These are phyloP conservation scores for Sula dactylatra DNA, from an alignment of 2,113 vertebrate species.

Conservation along the genomic window DNA sequence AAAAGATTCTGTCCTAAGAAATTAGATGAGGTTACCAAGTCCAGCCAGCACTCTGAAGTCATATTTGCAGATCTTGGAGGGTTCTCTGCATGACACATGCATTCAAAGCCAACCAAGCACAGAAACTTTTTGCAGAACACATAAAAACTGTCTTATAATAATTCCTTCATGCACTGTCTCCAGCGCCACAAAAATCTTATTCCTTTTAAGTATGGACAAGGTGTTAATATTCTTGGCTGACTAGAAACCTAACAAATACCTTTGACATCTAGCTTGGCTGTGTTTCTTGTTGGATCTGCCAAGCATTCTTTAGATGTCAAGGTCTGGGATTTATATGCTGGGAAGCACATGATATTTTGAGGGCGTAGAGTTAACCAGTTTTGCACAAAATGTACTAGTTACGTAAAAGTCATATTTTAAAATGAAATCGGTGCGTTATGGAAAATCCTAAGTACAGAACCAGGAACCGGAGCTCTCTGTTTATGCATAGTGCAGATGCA, in stretches of 20 bases:
- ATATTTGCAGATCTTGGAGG: not conserved
- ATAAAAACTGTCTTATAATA: not conserved
- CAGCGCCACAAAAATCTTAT: not conserved
- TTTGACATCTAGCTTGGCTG: constrained; percentile 71
- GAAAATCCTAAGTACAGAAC: not conserved
- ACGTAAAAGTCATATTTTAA: not conserved
- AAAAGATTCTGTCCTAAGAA: not conserved
- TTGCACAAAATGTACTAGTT: constrained; percentile 38
- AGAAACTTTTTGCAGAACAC: not conserved
- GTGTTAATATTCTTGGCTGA: constrained; percentile 66
- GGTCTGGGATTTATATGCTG: constrained; percentile 68
- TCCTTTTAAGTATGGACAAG: constrained; percentile 53
- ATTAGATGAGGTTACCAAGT: not conserved
- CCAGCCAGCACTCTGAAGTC: not conserved
- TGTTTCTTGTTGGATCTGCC: constrained; percentile 56
- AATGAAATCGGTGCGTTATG: not conserved
- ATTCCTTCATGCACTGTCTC: not conserved
- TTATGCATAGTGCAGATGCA: not conserved
- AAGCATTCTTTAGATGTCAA: constrained; percentile 74
- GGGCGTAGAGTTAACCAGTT: constrained; percentile 11
- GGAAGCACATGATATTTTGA: constrained; percentile 52
- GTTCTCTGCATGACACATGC: not conserved
- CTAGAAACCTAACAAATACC: constrained; percentile 57
- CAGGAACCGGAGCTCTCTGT: not conserved
- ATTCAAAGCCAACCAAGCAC: constrained; percentile 12